Evolutionary conservation across 2,888 invertebrate genomes (phyloP).

Genomic region (Agrotis segetum): DNA sequence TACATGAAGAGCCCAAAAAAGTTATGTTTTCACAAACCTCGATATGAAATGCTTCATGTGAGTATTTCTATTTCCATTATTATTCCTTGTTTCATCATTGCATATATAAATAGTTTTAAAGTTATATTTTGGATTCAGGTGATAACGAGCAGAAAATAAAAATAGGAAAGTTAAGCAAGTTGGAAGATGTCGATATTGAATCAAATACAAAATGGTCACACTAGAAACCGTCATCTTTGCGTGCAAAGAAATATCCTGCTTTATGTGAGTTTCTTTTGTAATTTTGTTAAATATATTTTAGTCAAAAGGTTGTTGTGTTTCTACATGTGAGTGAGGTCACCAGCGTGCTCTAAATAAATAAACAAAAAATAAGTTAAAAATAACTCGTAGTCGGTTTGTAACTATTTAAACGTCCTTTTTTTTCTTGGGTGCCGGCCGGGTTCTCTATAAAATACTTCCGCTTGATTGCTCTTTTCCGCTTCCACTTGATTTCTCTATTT

Average conservation of each 20-base stretch:
- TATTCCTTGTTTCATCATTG: background rate
- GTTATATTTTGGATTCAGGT: background rate
- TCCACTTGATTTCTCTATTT: background rate
- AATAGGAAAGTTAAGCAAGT: background rate
- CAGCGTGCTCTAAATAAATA: background rate
- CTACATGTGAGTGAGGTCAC: background rate
- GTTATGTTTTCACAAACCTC: too few species aligned
- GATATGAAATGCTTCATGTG: background rate
- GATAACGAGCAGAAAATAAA: background rate
- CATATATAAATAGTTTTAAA: background rate
- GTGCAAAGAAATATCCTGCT: slow-evolving; percentile 1
- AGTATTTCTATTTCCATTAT: background rate
- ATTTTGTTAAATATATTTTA: background rate
- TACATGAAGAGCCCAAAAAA: background rate
- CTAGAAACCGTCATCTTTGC: background rate
- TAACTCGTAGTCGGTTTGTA: too few species aligned
- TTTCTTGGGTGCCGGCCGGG: background rate
- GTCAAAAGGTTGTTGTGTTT: background rate
- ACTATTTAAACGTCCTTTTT: background rate
- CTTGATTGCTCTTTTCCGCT: slow-evolving; percentile 8
- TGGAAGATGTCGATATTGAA: background rate
- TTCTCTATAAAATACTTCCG: slow-evolving; percentile 4
- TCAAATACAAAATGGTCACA: background rate
- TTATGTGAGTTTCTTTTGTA: background rate
- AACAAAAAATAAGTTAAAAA: too few species aligned